Base-by-base conservation (phyloP, 1,140 invertebrate species). In the Stegodyphus mimosarum region DNA sequence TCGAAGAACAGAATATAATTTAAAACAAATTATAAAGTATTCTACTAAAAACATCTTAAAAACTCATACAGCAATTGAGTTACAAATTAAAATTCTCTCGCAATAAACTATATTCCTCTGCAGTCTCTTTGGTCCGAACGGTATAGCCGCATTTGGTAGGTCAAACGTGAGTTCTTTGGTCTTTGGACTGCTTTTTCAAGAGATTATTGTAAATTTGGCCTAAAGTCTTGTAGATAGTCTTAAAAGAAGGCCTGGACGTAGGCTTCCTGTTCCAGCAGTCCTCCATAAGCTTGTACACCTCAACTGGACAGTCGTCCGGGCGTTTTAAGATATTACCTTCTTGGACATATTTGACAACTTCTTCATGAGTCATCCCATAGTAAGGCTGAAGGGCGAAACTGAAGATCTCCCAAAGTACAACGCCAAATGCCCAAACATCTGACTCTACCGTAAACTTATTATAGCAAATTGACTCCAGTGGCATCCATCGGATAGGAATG, bases 401-500 rank as follows among this genome's bases (percentile, higher is more conserved):
- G 91, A 97, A 98, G 89, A 97, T 96, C 91, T 98, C 96, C 96
- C 96, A 98, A 3, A 98, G 90, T 89, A 95, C 96, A 5, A 98
- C 95, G 15, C 96, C 96, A 92, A 95, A 98, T 48, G 96, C 96
- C 96, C 96, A 98, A 5, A 98, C 95, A 91, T 98, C 96, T 17
- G 96, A 96, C 89, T 97, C 96, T 72, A 97, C 92, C 6, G 96
- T 97, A 90, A 97, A 98, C 89, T 97, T 97, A 90, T 97, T 97
- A 89, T 96, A 97, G 6, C 98, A 90, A 89, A 98, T 97, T 90
- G 95, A 96, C 89, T 98, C 96, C 52, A 97, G 91, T n/a, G 96
- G 96, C 96, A 98, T 97, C 96, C 96, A 98, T 90, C 96, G 92
- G 10, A 98, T 96, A 52, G 95, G 96, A 87, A 98, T 97, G 11